A percentile compares a stretch with the other conserved stretches of the same genome.
Conservation (phyloP, 2,888 invertebrate genomes). For the Phoronis australis region DNA sequence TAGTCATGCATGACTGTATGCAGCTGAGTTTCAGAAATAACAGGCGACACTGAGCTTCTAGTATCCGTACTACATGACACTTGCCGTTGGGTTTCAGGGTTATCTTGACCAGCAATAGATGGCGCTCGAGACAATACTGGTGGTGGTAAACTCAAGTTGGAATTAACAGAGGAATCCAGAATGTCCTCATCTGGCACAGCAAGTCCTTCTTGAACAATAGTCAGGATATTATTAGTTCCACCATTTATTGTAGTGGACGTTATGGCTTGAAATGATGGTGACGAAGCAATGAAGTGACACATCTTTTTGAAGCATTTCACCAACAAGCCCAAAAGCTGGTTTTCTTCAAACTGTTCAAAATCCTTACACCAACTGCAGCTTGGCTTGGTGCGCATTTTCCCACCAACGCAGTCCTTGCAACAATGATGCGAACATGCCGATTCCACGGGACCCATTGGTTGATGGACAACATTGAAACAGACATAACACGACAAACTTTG, state of each 20-base stretch:
- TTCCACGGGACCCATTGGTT: conserved; percentile 74
- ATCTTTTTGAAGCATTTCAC: conserved; percentile 84
- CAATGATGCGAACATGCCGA: conserved; percentile 83
- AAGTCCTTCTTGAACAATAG: conserved; percentile 36
- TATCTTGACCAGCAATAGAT: no score
- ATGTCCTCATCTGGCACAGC: no score
- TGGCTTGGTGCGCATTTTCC: conserved; percentile 77
- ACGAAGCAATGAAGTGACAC: conserved; percentile 71
- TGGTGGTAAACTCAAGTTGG: no score
- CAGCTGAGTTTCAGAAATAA: no score
- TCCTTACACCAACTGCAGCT: conserved; percentile 81
- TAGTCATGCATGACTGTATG: no score
- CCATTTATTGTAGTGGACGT: conserved; percentile 21
- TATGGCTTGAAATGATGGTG: conserved; percentile 25
- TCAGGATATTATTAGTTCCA: conserved; percentile 27
- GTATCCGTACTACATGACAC: no score
- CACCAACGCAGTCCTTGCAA: conserved; percentile 77
- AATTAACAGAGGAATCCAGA: no score
- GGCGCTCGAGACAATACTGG: no score
- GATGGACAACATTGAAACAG: conserved; percentile 75
- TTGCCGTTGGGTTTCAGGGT: no score
- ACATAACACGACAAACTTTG: conserved; percentile 85
- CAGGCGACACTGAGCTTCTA: no score
- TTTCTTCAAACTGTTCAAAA: conserved; percentile 75
- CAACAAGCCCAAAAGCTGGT: conserved; percentile 72